Evolutionary conservation across 2,797 vertebrate genomes (phyloP).

Genomic region (Kryptolebias ocellatus): DNA sequence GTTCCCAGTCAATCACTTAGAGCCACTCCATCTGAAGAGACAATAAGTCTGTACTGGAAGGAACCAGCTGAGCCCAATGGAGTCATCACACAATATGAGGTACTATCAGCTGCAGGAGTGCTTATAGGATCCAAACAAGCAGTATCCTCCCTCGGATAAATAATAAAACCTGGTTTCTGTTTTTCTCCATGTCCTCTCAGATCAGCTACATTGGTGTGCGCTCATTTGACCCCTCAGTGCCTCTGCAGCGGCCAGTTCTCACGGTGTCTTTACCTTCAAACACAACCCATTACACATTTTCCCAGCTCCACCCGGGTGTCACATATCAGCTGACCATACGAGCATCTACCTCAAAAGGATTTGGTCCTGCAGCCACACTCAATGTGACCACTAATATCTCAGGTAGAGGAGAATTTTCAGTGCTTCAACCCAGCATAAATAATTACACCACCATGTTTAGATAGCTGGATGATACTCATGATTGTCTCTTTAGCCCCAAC

Average conservation of each 20-base stretch:
- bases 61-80: conserved; percentile 96
- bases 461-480: neutral
- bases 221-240: conserved; percentile 95
- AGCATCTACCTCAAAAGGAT: conserved; percentile 95
- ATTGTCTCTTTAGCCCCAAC: conserved; percentile 86
- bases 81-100: conserved; percentile 92
- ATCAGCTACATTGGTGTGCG: conserved; percentile 92
- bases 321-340: conserved; percentile 95
- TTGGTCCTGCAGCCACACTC: conserved; percentile 90
- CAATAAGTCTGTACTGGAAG: conserved; percentile 96
- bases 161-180: conserved; percentile 1
- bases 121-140: neutral
- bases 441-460: neutral
- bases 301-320: conserved; percentile 94
- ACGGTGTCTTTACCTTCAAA: conserved; percentile 92
- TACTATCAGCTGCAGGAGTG: conserved; percentile 33
- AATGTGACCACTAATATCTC: conserved; percentile 99
- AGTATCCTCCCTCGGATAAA: neutral
- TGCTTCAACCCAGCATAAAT: neutral
- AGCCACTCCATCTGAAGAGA: conserved; percentile 95
- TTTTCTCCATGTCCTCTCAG: conserved; percentile 71
- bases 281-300: conserved; percentile 90
- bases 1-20: conserved; percentile 92
- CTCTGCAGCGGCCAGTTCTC: conserved; percentile 89
- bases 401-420: conserved; percentile 75